Base-by-base conservation (phyloP, 2,888 invertebrate species). In the Drosophila anomalata region DNA sequence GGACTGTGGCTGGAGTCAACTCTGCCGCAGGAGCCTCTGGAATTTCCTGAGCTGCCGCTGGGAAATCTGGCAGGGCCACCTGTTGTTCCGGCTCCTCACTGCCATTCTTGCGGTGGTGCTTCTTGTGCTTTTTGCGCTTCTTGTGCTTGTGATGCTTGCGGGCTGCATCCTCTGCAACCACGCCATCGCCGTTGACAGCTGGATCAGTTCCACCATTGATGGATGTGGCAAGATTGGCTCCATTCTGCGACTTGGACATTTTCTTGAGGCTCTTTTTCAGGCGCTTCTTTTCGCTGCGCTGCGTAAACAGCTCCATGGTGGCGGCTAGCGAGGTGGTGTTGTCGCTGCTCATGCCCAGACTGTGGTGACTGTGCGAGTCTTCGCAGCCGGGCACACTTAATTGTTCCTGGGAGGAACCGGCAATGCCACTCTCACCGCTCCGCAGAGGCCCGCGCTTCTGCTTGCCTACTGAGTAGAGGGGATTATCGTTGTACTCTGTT, bases 71-170 rank as follows among this genome's bases (percentile, higher is more conserved):
- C 26, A 69, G 62, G 24, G 14, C 52, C 42, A 11, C 51, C 36
- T 52, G 63, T 20, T 63, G 52, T 24, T 76, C 85, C 51, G 79
- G 66, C 67, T 86, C 76, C 66, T 76, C 87, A 55, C 48, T 76
- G 69, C 72, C 79, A 55, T 81, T 84, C 61, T 89, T 90, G 54
- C 90, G 90, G 73, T 88, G 94, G 89, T 95, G 94, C 88, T 95
- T 96, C 90, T 95, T 95, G 85, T 96, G 96, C 91, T 96, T 96
- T 77, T 94, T 94, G 84, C 96, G 95, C 89, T 96, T 96, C 90
- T 96, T 96, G 79, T 96, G 96, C 86, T 96, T 96, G 66, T 94
- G 93, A 77, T 95, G 95, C 81, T 95, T 95, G 83, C 95, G 89
- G 54, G 70, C 75, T 50, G 75, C 75, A 42, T 90, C 91, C 12